Evolutionary conservation across 2,113 vertebrate genomes (phyloP).

Genomic region (Oryzias woworae): DNA sequence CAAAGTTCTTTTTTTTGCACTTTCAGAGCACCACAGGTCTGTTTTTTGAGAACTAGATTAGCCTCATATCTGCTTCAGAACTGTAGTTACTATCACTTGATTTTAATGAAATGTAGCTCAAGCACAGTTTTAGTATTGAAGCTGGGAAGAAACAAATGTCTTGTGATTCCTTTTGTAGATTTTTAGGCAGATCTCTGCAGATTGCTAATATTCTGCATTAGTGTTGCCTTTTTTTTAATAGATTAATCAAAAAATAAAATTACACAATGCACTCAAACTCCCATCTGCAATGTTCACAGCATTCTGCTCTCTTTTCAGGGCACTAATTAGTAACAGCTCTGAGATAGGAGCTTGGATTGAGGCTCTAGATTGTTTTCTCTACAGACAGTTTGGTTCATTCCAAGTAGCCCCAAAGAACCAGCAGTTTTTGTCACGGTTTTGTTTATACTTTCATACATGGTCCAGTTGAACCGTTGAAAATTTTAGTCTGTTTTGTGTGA

Average conservation of each 20-base stretch:
- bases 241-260: slow-evolving; percentile 4
- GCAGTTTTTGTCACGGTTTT: slow-evolving; percentile 46
- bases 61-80: slow-evolving; percentile 12
- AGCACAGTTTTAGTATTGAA: slow-evolving; percentile 17
- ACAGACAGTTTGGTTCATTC: slow-evolving; percentile 54
- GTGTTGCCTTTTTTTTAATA: neutral
- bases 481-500: neutral
- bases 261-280: neutral
- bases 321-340: slow-evolving; percentile 58
- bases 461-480: slow-evolving; percentile 22
- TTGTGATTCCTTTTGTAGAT: slow-evolving; percentile 23
- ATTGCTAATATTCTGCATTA: too few relatives aligned
- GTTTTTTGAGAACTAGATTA: too few relatives aligned
- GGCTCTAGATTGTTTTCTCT: slow-evolving; percentile 55
- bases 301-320: slow-evolving; percentile 23
- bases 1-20: neutral
- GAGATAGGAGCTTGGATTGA: slow-evolving; percentile 30
- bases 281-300: neutral
- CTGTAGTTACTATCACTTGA: slow-evolving; percentile 21
- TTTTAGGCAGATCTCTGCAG: slow-evolving; percentile 9
- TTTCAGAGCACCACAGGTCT: too few relatives aligned
- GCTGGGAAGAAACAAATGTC: slow-evolving; percentile 25
- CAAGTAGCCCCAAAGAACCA: slow-evolving; percentile 59
- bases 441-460: slow-evolving; percentile 36
- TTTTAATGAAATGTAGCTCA: slow-evolving; percentile 27